Conservation (phyloP, 2,113 vertebrate species). For the Ictidomys tridecemlineatus region DNA sequence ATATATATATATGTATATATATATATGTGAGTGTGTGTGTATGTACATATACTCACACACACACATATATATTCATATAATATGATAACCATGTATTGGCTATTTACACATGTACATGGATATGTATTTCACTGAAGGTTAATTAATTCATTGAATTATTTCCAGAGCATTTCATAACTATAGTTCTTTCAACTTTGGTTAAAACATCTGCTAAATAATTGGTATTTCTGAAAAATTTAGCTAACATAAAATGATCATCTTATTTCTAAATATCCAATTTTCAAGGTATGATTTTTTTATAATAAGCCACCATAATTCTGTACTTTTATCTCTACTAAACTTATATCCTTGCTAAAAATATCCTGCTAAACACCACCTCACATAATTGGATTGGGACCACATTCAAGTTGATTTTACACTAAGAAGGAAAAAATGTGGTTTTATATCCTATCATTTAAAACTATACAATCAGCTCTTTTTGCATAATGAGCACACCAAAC, state of each 20-base stretch:
- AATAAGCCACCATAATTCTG: background rate
- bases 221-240: constrained; percentile 10
- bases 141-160: background rate
- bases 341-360: constrained; percentile 40
- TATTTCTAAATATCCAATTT: constrained; percentile 59
- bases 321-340: background rate
- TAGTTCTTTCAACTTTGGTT: constrained; percentile 18
- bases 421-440: background rate
- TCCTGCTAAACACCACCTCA: background rate
- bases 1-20: too few relatives aligned
- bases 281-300: constrained; percentile 11
- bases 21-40: too few relatives aligned
- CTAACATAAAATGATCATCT: background rate
- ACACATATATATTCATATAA: background rate
- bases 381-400: background rate
- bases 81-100: background rate
- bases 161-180: background rate
- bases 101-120: background rate
- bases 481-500: background rate
- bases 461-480: background rate
- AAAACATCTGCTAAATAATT: background rate
- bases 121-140: constrained; percentile 1
- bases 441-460: background rate
- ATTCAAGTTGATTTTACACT: background rate
- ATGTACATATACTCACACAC: background rate